Base-by-base conservation (phyloP, 2,113 vertebrate species). In the Hemichromis elongatus region DNA sequence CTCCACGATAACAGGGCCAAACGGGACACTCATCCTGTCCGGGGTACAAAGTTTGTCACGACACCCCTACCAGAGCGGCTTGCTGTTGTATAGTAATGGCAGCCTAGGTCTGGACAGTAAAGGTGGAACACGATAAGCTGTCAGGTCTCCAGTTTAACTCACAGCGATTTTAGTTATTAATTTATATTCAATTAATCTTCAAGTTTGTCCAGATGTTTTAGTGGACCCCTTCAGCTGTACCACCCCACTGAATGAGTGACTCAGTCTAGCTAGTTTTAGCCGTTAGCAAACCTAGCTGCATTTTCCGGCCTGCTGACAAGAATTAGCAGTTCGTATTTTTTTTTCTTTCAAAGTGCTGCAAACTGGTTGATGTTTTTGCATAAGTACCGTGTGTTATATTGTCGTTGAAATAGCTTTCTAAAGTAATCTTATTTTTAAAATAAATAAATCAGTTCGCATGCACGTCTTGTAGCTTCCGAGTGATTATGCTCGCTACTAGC, bases 271-370 rank as follows among this genome's bases (percentile, higher is more conserved):
- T 79, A 35, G 28, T 63, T 68, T 81, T 85, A 90, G 80, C 84
- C n/a, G 54, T 53, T 86, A 86, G 84, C 89, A 63, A 47, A 80
- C 6, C 12, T 87, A 77, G 86, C 85, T 75, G 40, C 9, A 56
- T 18, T 30, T 42, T 68, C 19, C 42, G 84, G 50, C 89, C 78
- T 83, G 28, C 7, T 70, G 37, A 30, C 47, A 47, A 61, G 54
- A 33, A 1, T 13, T 6, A 40, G 19, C 30, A 33, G 50, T 21
- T 73, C 45, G 53, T 45, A 19, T 59, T 66, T 37, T 37, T 9
- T 37, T 40, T 40, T 61, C 61, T 66, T 40, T 66, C 19, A 13
- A 37, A 66, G 19, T 66, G 2, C 10, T 47, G 10, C 9, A 2
- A 2, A 33, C 37, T 77, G 4, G 26, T 11, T 18, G 24, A 21